Conservation (phyloP, 2,888 invertebrate species). For the Strigamia maritima region DNA sequence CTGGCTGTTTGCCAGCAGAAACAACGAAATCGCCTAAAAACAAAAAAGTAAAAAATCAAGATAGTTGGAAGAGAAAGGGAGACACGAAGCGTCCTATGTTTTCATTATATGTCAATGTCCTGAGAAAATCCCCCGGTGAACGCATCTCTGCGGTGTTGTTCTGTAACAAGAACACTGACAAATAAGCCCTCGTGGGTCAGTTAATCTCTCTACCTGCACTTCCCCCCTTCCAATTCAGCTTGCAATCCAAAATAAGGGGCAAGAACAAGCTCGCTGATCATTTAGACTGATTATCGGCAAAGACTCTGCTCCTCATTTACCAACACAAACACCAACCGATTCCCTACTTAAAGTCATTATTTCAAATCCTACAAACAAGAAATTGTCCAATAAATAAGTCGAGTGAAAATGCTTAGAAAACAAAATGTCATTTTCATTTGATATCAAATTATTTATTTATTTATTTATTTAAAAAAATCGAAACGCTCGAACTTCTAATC, state of each 20-base stretch:
- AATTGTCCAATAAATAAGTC: background rate
- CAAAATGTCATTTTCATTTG: too few species aligned
- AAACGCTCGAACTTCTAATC: too few species aligned
- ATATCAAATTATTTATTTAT: too few species aligned
- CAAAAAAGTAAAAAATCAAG: background rate
- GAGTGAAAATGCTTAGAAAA: background rate
- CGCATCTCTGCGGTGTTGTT: constrained; percentile 32
- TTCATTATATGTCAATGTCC: constrained; percentile 32
- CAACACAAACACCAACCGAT: constrained; percentile 29
- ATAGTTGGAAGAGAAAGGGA: background rate
- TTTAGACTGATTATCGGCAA: constrained; percentile 34
- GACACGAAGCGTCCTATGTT: constrained; percentile 19
- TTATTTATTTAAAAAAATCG: too few species aligned
- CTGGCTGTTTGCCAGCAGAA: background rate
- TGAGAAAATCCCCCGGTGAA: constrained; percentile 27
- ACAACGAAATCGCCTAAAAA: background rate
- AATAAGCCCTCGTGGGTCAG: constrained; percentile 34
- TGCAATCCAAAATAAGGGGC: constrained; percentile 34
- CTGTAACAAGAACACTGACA: constrained; percentile 34
- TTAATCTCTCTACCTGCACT: constrained; percentile 34
- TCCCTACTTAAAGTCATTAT: constrained; percentile 34
- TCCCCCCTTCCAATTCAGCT: constrained; percentile 5
- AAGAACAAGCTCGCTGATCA: constrained; percentile 29
- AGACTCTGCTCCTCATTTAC: constrained; percentile 33
- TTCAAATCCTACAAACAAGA: constrained; percentile 28